Base-by-base conservation (phyloP, 2,113 vertebrate genomes). In the Pristiophorus japonicus region DNA sequence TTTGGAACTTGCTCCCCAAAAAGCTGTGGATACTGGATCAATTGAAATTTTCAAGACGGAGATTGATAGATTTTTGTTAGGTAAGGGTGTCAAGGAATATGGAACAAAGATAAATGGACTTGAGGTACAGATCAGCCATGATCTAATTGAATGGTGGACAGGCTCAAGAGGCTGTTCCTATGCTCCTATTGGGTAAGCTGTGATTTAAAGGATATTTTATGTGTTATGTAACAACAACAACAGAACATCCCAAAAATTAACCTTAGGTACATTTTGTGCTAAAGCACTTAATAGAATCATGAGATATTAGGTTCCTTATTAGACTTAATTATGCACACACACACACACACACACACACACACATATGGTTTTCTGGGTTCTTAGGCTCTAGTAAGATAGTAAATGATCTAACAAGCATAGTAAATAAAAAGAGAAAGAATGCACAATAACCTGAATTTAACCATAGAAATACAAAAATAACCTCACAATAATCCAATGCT, bases 391-490 rank as follows among this genome's bases (percentile, higher is more conserved):
- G 66, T 47, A 47, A 1, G 18, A 93, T 14, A 66, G 30, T 34
- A 90, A 90, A 20, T 45, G 42, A 81, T 5, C 45, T 55, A 90
- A 12, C 24, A 45, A 94, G 4, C 63, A 0, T 94, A 38, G 91
- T 94, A 66, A 66, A 65, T 45, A 38, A 94, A 45, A 94, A 62
- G 30, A 5, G 24, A 62, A 91, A 91, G n/a, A 91, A 70, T 51
- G 42, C 42, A 70, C 12, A 47, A 63, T 92, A n/a, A 22, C 59
- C 59, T 63, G 59, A 63, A 51, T 51, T 94, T 94, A 94, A 16
- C 65, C 42, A 51, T 45, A 73, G 30, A 73, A 94, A 94, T 24
- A 65, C 63, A 94, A 94, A 90, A 66, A 70, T 34, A 94, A 94
- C 3, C 22, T 8, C 38, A 70, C 27, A 94, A 51, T 73, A 42